Evolutionary conservation across 2,113 vertebrate genomes (phyloP).

Genomic region (Regulus satrapa): DNA sequence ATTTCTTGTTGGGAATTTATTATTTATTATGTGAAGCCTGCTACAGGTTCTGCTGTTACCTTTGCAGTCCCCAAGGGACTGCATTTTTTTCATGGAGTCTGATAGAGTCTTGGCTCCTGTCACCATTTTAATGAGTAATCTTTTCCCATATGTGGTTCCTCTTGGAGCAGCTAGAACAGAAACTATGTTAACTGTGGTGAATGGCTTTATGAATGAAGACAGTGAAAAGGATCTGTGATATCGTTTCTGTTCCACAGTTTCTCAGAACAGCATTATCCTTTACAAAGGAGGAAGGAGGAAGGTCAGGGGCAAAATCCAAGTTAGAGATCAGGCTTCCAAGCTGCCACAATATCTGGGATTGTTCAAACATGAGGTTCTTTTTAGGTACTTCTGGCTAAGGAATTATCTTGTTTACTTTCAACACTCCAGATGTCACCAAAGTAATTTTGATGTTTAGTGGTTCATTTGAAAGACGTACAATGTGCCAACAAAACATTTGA

Average conservation of each 20-base stretch:
- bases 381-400: background rate
- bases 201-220: background rate
- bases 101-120: background rate
- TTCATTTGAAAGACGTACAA: background rate
- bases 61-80: background rate
- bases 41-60: background rate
- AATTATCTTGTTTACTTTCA: conserved; percentile 8
- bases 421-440: background rate
- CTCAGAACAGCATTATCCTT: background rate
- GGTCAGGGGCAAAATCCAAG: background rate
- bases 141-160: background rate
- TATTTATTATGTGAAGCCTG: background rate
- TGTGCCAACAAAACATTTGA: background rate
- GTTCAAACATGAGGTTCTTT: background rate
- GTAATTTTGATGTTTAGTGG: background rate
- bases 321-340: background rate
- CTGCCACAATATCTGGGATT: background rate
- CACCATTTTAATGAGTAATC: background rate
- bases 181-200: background rate
- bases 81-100: background rate
- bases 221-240: background rate
- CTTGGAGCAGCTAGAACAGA: background rate
- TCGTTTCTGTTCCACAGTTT: background rate
- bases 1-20: background rate
- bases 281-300: background rate